phyloP scores from a whole-genome alignment of 1,140 invertebrate species.

The Ostrea denselamellosa region DNA sequence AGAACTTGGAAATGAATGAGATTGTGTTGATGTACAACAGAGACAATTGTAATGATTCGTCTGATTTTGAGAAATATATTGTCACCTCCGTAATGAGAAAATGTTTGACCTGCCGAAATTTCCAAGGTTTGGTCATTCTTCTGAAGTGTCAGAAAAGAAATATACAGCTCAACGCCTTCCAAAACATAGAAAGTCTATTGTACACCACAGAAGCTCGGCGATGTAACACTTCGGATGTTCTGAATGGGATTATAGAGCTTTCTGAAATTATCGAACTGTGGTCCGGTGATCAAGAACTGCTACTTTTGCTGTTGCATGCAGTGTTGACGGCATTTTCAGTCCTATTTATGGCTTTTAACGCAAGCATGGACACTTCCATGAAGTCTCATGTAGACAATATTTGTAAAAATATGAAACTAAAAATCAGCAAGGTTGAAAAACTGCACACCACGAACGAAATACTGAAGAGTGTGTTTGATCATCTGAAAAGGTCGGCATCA shows the following conservation, averaged over 20 bases:
- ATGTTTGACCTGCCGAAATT: neutral
- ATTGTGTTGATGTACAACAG: neutral
- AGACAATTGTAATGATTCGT: neutral
- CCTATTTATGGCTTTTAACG: neutral
- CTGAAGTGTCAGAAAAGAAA: neutral
- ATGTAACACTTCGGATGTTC: neutral
- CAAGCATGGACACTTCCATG: neutral
- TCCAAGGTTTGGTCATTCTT: neutral
- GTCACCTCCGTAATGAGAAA: neutral
- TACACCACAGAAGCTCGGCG: neutral
- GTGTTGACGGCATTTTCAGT: neutral
- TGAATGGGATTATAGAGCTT: neutral
- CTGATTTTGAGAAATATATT: constrained; percentile 19
- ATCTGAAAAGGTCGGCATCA: neutral
- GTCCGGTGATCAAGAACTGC: neutral
- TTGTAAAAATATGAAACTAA: neutral
- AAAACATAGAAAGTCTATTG: neutral
- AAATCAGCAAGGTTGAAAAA: neutral
- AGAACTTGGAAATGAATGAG: neutral
- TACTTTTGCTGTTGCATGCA: neutral
- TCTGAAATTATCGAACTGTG: neutral
- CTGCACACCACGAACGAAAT: neutral
- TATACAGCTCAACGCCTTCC: constrained; percentile 8
- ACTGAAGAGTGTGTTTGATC: neutral
- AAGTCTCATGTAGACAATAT: neutral